Percentiles rank a stretch among this genome's conserved stretches.
These are phyloP conservation scores for Drosophila neonasuta DNA, from an alignment of 2,888 invertebrate species.

Conservation along the genomic window DNA sequence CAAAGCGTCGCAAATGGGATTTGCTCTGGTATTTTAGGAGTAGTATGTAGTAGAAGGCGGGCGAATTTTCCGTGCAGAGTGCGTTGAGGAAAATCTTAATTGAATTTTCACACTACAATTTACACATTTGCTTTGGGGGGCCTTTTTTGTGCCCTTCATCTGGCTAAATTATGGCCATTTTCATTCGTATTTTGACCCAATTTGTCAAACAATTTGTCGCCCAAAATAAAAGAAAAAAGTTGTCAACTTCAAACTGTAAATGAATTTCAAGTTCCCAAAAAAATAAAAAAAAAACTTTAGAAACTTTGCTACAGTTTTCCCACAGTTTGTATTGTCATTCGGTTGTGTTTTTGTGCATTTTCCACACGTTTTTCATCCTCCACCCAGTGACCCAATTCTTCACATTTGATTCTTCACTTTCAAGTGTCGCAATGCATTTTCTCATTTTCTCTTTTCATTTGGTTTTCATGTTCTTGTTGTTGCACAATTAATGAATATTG, in stretches of 20 bases:
- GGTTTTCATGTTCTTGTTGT: slow-evolving; percentile 12
- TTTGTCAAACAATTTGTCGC: slow-evolving; percentile 34
- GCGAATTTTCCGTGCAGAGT: slow-evolving; percentile 15
- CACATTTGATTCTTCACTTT: slow-evolving; percentile 42
- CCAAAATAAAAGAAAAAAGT: slow-evolving; percentile 11
- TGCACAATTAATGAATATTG: slow-evolving; percentile 67
- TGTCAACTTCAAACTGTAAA: slow-evolving; percentile 25
- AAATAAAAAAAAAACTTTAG: slow-evolving; percentile 8
- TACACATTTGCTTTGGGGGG: neutral
- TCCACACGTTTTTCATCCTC: slow-evolving; percentile 32
- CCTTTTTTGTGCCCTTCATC: neutral
- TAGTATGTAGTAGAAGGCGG: slow-evolving; percentile 21
- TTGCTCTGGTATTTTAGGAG: slow-evolving; percentile 26
- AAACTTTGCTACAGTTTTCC: slow-evolving; percentile 26
- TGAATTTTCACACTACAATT: slow-evolving; percentile 11
- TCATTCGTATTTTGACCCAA: slow-evolving; percentile 18
- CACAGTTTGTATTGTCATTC: slow-evolving; percentile 24
- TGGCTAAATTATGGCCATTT: neutral
- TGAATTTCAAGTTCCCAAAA: slow-evolving; percentile 19
- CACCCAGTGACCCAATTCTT: slow-evolving; percentile 48
- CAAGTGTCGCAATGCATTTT: slow-evolving; percentile 63
- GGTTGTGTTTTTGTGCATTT: slow-evolving; percentile 26
- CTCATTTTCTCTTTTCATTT: slow-evolving; percentile 16
- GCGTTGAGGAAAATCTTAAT: slow-evolving; percentile 13
- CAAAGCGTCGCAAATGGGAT: slow-evolving; percentile 55